These are phyloP conservation scores for Petrocephalus sullivani DNA, from an alignment of 2,797 vertebrate genomes.

Conservation along the genomic window DNA sequence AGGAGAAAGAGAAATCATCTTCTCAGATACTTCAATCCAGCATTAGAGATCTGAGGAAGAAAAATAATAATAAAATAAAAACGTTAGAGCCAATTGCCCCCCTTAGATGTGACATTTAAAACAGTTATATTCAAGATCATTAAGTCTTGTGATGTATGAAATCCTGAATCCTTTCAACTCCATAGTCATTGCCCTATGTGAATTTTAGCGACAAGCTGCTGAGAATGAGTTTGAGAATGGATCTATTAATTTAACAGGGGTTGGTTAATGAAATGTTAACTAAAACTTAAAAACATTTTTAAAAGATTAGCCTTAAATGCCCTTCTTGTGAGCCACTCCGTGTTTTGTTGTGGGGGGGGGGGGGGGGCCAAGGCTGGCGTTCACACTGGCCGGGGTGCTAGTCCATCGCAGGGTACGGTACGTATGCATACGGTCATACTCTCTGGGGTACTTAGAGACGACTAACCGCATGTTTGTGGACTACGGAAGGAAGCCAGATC, in stretches of 20 bases:
- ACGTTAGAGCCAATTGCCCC: not conserved
- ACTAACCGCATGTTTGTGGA: not conserved
- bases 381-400: not conserved
- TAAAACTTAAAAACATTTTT: not conserved
- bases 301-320: not conserved
- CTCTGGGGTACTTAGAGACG: not conserved
- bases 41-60: not conserved
- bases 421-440: not conserved
- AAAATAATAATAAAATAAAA: not conserved
- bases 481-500: not conserved
- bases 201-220: not conserved
- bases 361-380: not conserved
- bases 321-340: not conserved
- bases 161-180: not conserved
- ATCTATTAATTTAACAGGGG: not conserved
- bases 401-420: not conserved
- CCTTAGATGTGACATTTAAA: not conserved
- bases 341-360: not conserved
- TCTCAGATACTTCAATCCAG: not conserved
- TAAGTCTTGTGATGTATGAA: not conserved
- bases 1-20: not conserved
- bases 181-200: not conserved
- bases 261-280: not conserved
- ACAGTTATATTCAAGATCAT: not conserved
- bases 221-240: not conserved